phyloP scores from a whole-genome alignment of 2,888 invertebrate genomes.

The Eupithecia abbreviata region DNA sequence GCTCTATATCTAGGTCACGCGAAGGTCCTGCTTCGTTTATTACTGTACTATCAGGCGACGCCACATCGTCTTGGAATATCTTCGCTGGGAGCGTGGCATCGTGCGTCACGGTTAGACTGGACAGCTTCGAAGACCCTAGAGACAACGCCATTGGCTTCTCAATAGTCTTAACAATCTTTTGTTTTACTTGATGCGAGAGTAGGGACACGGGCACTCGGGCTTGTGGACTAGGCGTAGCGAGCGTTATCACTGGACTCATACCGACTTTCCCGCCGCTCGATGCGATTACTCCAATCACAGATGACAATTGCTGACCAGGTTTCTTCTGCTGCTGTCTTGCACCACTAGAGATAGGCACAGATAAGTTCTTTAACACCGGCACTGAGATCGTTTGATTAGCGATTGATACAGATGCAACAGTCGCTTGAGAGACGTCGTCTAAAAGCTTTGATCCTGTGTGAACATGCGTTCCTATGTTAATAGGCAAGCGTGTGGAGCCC shows the following conservation, averaged over 20 bases:
- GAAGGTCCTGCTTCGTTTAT: slow-evolving; percentile 53
- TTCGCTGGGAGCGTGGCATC: slow-evolving; percentile 86
- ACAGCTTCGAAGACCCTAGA: slow-evolving; percentile 80
- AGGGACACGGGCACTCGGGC: slow-evolving; percentile 75
- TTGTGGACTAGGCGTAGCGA: slow-evolving; percentile 67
- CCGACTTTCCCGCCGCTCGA: slow-evolving; percentile 72
- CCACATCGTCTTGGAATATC: slow-evolving; percentile 87
- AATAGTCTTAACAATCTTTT: slow-evolving; percentile 80
- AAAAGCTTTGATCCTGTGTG: slow-evolving; percentile 77
- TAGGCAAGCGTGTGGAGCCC: slow-evolving; percentile 70
- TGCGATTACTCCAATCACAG: slow-evolving; percentile 80
- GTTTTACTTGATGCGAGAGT: slow-evolving; percentile 75
- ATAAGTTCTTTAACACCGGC: slow-evolving; percentile 74
- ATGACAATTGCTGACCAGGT: slow-evolving; percentile 73
- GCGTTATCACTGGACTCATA: slow-evolving; percentile 71
- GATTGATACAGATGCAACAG: slow-evolving; percentile 81
- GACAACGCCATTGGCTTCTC: slow-evolving; percentile 81
- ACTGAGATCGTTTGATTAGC: slow-evolving; percentile 81
- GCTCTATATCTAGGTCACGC: slow-evolving; percentile 76
- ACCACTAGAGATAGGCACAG: slow-evolving; percentile 67
- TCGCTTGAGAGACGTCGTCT: slow-evolving; percentile 84
- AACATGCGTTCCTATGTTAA: slow-evolving; percentile 64
- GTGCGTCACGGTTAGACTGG: slow-evolving; percentile 83
- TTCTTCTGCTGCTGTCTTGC: slow-evolving; percentile 43
- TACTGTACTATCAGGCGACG: slow-evolving; percentile 83